Base-by-base conservation (phyloP, 2,888 invertebrate genomes). In the Sinodicranocentrus sp. region DNA sequence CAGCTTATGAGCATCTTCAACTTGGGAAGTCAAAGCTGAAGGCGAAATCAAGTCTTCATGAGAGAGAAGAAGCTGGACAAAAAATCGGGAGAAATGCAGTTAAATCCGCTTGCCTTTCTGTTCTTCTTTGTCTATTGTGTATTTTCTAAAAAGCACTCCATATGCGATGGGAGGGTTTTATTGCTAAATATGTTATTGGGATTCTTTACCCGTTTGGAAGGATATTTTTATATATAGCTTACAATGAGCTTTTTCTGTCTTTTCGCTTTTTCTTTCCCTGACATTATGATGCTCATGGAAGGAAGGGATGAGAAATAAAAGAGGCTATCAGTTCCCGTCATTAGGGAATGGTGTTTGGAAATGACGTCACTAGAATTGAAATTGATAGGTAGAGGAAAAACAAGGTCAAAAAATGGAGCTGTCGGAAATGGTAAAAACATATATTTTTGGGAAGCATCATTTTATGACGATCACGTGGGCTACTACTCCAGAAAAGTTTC, bases 151-250 rank as follows among this genome's bases (percentile, higher is more conserved):
- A 10, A 33, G 23, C 19, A 21, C 65, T 15, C 21, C n/a, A 10
- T 19, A 25, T n/a, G 2, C 10, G 48, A 48, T 23, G 26, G 21
- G 26, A 54, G 52, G 33, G 28, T 70, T 68, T 70, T 70, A 70
- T 70, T 54, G 70, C 70, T 70, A 70, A 54, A 70, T 70, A 54
- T 70, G 52, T 70, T 70, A 70, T 70, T 71, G 33, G 54, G 21
- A 71, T 52, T 33, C 70, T 28, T 26, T 71, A 26, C 23, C 63
- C 17, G 43, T 21, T 23, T 43, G 26, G 2, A 10, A 26, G 33
- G 26, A 15, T 63, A 17, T 43, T 39, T 15, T 5, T 39, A 39
- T 39, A 8, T 39, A 39, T 39, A 39, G 39, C 5, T n/a, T 39
- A 39, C 39, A 39, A 8, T 39, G 5, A 8, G 39, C 8, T 52